These are phyloP conservation scores for Carassius carassius DNA, from an alignment of 2,113 vertebrate species.

Conservation along the genomic window DNA sequence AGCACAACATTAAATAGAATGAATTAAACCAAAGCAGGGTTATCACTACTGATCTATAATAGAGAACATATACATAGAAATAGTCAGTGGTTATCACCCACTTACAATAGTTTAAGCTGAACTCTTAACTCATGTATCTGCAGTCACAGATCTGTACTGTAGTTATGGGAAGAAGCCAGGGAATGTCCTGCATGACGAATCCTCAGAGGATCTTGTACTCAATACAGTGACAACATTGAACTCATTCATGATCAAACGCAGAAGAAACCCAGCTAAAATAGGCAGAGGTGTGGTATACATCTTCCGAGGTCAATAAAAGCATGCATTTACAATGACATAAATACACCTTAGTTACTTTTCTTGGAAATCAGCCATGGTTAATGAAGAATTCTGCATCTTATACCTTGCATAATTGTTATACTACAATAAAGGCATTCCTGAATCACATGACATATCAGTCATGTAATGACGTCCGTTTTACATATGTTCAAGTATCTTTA, in stretches of 20 bases:
- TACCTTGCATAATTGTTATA: background rate
- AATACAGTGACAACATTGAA: background rate
- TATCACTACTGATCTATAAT: no score
- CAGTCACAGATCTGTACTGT: background rate
- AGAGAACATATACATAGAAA: no score
- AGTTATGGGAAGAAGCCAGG: background rate
- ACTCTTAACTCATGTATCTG: background rate
- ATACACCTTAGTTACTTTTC: background rate
- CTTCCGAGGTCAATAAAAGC: background rate
- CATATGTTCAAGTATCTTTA: background rate
- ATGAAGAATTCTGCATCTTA: no score
- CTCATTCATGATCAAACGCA: background rate
- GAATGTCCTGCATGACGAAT: background rate
- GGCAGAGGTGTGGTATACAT: background rate
- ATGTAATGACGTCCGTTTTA: background rate
- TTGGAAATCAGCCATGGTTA: no score
- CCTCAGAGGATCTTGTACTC: background rate
- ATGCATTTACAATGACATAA: background rate
- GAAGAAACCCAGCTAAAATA: conserved; percentile 11
- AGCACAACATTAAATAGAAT: background rate
- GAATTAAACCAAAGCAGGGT: conserved; percentile 2
- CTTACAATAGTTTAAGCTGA: background rate
- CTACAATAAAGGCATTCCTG: background rate
- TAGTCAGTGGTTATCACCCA: background rate
- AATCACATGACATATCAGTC: no score